These are phyloP conservation scores for Parnassius apollo DNA, from an alignment of 2,888 invertebrate genomes.

Conservation along the genomic window DNA sequence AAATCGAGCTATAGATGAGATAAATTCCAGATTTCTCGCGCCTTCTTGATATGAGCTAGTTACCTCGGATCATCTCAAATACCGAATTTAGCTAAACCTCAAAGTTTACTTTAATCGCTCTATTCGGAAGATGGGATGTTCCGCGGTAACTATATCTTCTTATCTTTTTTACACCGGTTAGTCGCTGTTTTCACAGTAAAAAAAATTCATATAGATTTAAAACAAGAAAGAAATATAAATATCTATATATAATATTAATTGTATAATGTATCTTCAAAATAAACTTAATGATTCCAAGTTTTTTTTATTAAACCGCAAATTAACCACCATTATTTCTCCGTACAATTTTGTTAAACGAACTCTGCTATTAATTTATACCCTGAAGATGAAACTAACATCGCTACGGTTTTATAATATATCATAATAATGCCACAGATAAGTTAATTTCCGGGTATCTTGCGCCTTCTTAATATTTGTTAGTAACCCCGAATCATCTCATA, in stretches of 20 bases:
- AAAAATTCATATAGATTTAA: not conserved
- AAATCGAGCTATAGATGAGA: too few species aligned
- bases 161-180: not conserved
- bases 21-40: not conserved
- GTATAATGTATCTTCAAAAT: not conserved
- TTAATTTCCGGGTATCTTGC: not conserved
- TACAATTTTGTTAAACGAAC: too few species aligned
- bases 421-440: not conserved
- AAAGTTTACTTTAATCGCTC: not conserved
- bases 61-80: not conserved
- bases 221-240: too few species aligned
- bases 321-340: too few species aligned
- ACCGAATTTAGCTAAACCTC: slow-evolving; percentile 5
- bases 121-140: not conserved
- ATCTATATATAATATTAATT: not conserved
- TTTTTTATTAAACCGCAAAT: too few species aligned
- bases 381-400: too few species aligned
- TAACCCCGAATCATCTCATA: not conserved
- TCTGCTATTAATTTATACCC: too few species aligned
- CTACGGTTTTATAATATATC: not conserved
- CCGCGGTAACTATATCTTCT: not conserved
- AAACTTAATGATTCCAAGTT: too few species aligned
- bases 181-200: not conserved
- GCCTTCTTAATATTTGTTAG: not conserved
- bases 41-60: not conserved